Evolutionary conservation across 2,888 invertebrate species (phyloP), one percentile per base, ranked within the genome.

Genomic region (Hemithea aestivaria): DNA sequence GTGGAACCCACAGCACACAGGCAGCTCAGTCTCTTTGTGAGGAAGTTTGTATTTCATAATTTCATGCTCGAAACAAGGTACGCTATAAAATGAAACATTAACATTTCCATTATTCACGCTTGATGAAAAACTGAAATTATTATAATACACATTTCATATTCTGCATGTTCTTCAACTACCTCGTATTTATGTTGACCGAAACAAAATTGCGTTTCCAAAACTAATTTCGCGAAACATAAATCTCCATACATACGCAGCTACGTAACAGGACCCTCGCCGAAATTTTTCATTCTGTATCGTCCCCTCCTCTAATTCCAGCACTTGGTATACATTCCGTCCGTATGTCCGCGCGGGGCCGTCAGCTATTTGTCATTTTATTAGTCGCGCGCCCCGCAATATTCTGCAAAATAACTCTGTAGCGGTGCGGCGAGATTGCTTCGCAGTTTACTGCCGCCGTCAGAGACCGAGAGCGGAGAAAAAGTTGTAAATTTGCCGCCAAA

Each of bases 351-450:
- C 48, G 44, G 57, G 64, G 59, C 67, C 66, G 67, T 68, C 68
- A 70, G 67, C 75, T 75, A 82, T 82, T 81, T 82, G 81, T 83
- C 81, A 82, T 82, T 82, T 82, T 82, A 82, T 84, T 83, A 82
- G 81, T 75, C 73, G 71, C 72, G 67, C 66, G 67, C 63, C 62
- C 71, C 70, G 76, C 76, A 78, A 82, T 82, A 80, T 81, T 78
- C 78, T 70, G 66, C 66, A 73, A 73, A 80, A 80, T 83, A 81
- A 81, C 76, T 78, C 69, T 64, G 73, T 63, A 65, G 71, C 70
- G 58, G 64, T 53, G 56, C 57, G 62, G 63, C 69, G 73, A 80
- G 80, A 81, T 82, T 82, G 83, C 82, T 77, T 76, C 74, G 63
- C 68, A 70, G 71, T 84, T 83, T 84, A 83, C 77, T 73, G 71